Base-by-base conservation (phyloP, 2,113 vertebrate species). In the Herpetotheres cachinnans region DNA sequence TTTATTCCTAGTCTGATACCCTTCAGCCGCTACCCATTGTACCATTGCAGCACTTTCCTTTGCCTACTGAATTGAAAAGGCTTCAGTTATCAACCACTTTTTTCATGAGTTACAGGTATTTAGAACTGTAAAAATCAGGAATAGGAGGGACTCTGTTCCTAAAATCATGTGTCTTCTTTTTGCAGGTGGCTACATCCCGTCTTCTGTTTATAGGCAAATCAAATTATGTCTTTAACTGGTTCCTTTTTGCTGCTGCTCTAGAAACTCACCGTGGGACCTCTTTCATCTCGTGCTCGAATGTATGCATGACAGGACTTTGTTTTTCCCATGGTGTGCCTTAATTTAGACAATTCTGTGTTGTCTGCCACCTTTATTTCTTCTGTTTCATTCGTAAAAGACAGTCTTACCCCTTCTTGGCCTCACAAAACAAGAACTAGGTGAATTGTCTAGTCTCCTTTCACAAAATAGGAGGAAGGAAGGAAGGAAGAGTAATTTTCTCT, bases 1-100 rank as follows among this genome's bases (percentile, higher is more conserved):
- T 62, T 62, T 74, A 18, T 34, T 69, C 42, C 29, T 46, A 18
- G 9, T 27, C 47, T n/a, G 44, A 40, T 9, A 1, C 3, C 6
- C 44, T 80, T 40, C 14, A 25, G 0, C 42, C 42, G 8, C 67
- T 6, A 14, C 3, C 30, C 3, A 0, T 8, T 29, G 42, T 16
- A 6, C 29, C 9, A 1, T 4, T 18, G 54, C 40, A 24, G 46
- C 32, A 1, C 36, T 13, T 49, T 4, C 24, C 34, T 78, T 49
- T 34, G 26, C 44, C 62, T 62, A 0, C 44, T 46, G 42, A 38
- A 56, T 73, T 50, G 13, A 49, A 87, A 50, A 58, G 12, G 42
- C 34, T n/a, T 50, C 0, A 3, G 13, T 26, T 67, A 34, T 15
- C 46, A 38, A 17, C 34, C 1, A 3, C 16, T 52, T 19, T 21